Percentiles rank a stretch among this genome's conserved stretches.
Evolutionary conservation across 2,797 vertebrate genomes (phyloP).

Genomic region (Notamacropus eugenii): DNA sequence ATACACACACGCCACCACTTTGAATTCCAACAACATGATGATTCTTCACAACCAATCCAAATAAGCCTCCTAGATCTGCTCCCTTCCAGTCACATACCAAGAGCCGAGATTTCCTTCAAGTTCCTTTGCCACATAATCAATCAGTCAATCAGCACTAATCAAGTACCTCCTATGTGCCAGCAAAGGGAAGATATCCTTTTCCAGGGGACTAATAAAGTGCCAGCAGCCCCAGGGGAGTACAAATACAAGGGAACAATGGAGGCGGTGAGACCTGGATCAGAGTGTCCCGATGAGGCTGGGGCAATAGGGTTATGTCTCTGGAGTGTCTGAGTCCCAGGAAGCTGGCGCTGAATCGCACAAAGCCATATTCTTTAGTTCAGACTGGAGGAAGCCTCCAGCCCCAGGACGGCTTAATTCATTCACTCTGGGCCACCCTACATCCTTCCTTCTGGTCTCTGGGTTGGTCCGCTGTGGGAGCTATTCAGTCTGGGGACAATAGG

Average conservation of each 20-base stretch:
- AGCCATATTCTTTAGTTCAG: neutral
- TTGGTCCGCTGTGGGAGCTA: neutral
- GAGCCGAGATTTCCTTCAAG: neutral
- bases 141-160: neutral
- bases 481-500: neutral
- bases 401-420: neutral
- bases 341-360: neutral
- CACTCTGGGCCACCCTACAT: neutral
- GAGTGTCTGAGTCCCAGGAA: neutral
- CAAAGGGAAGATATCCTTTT: neutral
- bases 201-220: neutral
- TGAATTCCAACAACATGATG: neutral
- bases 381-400: neutral
- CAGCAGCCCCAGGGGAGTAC: neutral
- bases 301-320: neutral
- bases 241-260: neutral
- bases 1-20: too few species aligned
- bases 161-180: neutral
- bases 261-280: accelerated
- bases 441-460: neutral
- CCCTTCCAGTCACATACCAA: neutral
- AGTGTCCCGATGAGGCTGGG: neutral
- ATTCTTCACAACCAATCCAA: neutral
- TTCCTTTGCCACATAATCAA: neutral
- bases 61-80: too few species aligned